Percentiles rank a stretch among this genome's conserved stretches.
phyloP scores from a whole-genome alignment of 2,797 vertebrate species.

The Diplodus puntazzo region DNA sequence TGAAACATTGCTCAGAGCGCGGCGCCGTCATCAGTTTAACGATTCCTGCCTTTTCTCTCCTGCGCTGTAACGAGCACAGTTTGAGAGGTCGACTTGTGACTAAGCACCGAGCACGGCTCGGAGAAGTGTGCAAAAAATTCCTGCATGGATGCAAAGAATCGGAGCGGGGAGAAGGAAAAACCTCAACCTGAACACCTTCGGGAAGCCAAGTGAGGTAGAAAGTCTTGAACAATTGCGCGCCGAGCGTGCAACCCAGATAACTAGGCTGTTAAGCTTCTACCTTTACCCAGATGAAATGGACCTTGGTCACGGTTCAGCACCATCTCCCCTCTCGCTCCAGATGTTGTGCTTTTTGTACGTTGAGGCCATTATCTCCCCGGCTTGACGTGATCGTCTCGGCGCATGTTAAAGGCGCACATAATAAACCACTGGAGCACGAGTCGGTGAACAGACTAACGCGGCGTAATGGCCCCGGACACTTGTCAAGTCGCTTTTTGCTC shows the following conservation, averaged over 20 bases:
- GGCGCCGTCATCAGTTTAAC: slow-evolving; percentile 77
- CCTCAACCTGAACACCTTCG: slow-evolving; percentile 53
- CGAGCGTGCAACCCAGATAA: slow-evolving; percentile 50
- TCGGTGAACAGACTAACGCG: slow-evolving; percentile 69
- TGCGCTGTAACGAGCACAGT: slow-evolving; percentile 48
- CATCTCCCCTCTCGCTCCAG: slow-evolving; percentile 68
- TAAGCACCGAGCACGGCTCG: slow-evolving; percentile 40
- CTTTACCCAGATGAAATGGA: slow-evolving; percentile 46
- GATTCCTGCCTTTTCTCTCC: slow-evolving; percentile 41
- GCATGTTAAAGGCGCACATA: slow-evolving; percentile 61
- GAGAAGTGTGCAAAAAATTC: slow-evolving; percentile 9
- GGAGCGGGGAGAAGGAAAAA: slow-evolving; percentile 17
- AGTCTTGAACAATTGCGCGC: slow-evolving; percentile 40
- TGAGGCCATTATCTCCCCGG: slow-evolving; percentile 69
- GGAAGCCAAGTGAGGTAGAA: slow-evolving; percentile 15
- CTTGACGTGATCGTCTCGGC: slow-evolving; percentile 66
- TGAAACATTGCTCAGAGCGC: slow-evolving; percentile 77
- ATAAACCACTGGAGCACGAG: slow-evolving; percentile 73
- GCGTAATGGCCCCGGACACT: slow-evolving; percentile 84
- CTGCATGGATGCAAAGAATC: background rate
- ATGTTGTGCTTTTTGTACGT: slow-evolving; percentile 69
- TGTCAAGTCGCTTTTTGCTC: slow-evolving; percentile 83
- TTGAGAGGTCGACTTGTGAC: slow-evolving; percentile 59
- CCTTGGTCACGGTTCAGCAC: slow-evolving; percentile 32
- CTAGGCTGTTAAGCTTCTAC: slow-evolving; percentile 51